A percentile compares a stretch with the other conserved stretches of the same genome.
Evolutionary conservation across 2,113 vertebrate species (phyloP).

Genomic region (Gobius niger): DNA sequence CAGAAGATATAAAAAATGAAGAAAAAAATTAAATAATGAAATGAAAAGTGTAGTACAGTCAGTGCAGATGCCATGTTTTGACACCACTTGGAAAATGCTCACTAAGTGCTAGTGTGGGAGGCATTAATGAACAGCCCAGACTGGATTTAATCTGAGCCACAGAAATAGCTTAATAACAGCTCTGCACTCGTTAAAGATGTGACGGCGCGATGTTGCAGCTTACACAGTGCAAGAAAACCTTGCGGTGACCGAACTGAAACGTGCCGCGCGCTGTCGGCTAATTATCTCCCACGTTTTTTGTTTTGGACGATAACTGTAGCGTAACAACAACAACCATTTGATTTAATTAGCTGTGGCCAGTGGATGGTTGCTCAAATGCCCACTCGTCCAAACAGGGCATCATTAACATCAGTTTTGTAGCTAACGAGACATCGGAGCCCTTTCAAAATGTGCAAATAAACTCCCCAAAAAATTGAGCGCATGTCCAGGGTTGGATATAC

Average conservation of each 20-base stretch:
- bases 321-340: slow-evolving; percentile 32
- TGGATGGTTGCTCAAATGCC: slow-evolving; percentile 40
- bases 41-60: slow-evolving; percentile 17
- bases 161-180: slow-evolving; percentile 58
- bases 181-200: slow-evolving; percentile 36
- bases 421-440: background rate
- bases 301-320: slow-evolving; percentile 34
- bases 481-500: no score
- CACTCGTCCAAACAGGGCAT: slow-evolving; percentile 14
- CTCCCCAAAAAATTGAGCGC: no score
- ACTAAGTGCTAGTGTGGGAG: slow-evolving; percentile 63
- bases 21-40: background rate
- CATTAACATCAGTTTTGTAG: slow-evolving; percentile 1
- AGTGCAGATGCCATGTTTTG: slow-evolving; percentile 55
- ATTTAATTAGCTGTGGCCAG: slow-evolving; percentile 63
- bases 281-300: slow-evolving; percentile 43
- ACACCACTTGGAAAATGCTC: slow-evolving; percentile 57
- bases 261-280: slow-evolving; percentile 16
- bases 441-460: background rate
- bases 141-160: slow-evolving; percentile 53
- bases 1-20: background rate
- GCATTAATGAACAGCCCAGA: slow-evolving; percentile 64
- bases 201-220: slow-evolving; percentile 15
- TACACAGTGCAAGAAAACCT: slow-evolving; percentile 18
- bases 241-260: slow-evolving; percentile 10